phyloP scores from a whole-genome alignment of 2,797 vertebrate species.

The Cossypha polioptera region DNA sequence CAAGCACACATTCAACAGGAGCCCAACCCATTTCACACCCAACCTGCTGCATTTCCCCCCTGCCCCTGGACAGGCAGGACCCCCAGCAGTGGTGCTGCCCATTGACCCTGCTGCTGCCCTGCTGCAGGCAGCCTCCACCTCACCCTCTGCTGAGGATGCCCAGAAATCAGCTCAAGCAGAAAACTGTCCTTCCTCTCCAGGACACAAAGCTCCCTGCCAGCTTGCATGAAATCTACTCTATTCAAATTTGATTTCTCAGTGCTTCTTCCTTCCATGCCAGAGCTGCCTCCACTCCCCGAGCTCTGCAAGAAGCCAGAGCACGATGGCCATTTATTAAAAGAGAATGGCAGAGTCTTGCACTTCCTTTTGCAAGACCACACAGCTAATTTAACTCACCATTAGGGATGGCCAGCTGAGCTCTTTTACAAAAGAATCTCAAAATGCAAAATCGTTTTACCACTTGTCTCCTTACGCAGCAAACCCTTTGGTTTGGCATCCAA shows the following conservation, averaged over 20 bases:
- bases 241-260: neutral
- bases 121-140: rapidly evolving
- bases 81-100: neutral
- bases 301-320: neutral
- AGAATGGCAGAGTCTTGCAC: neutral
- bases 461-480: neutral
- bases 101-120: neutral
- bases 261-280: neutral
- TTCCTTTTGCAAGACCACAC: slow-evolving; percentile 3
- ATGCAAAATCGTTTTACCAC: neutral
- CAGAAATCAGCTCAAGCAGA: neutral
- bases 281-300: rapidly evolving
- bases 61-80: neutral
- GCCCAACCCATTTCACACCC: neutral
- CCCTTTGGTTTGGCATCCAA: neutral
- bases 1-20: neutral
- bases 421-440: neutral
- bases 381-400: neutral
- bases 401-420: neutral
- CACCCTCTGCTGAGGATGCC: neutral
- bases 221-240: neutral
- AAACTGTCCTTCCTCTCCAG: neutral
- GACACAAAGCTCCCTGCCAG: neutral
- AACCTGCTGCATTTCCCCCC: rapidly evolving
- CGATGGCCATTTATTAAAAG: neutral